Base-by-base conservation (phyloP, 2,888 invertebrate species). In the Protula sp. region DNA sequence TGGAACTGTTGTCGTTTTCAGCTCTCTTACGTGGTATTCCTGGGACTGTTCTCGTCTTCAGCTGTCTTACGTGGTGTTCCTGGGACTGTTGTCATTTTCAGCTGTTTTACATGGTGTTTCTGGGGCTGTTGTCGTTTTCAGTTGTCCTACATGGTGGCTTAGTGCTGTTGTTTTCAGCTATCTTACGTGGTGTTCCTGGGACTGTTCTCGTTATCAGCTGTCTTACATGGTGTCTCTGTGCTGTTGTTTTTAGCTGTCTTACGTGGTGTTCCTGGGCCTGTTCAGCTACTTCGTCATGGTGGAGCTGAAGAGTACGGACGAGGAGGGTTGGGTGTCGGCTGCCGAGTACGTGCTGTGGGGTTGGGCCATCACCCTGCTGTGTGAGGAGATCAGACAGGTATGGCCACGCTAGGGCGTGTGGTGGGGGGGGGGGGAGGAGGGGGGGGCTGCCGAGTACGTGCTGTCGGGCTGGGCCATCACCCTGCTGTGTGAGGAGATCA, bases 331-430 rank as follows among this genome's bases (percentile, higher is more conserved):
- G 2, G 68, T 70, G 1, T 70, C 71, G n/a, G 50, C 61, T 2
- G 29, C 64, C 2, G 80, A 80, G 61, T 70, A 69, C 50, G 50
- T 76, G 9, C 68, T 73, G 1, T 80, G 78, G 77, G 69, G 66
- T 2, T 79, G 76, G 77, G 70, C 72, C 5, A 55, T 67, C 30
- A 75, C 79, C 19, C 69, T 78, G 70, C 59, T 73, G 19, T 47
- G 76, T 4, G 80, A 80, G 57, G 80, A 80, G 62, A 14, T 75
- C 5, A 60, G 80, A 67, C 79, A 80, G 74, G 80, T 80, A 47
- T n/a, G 45, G 45, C 45, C 45, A n/a, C 45, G 9, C 45, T 38
- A n/a, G n/a, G n/a, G n/a, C n/a, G n/a, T n/a, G n/a, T n/a, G n/a
- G n/a, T 27, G 59, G 2, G 29, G 4, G 4, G 47, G 62, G 24